phyloP scores from a whole-genome alignment of 2,888 invertebrate species.

The Sericinus montela region DNA sequence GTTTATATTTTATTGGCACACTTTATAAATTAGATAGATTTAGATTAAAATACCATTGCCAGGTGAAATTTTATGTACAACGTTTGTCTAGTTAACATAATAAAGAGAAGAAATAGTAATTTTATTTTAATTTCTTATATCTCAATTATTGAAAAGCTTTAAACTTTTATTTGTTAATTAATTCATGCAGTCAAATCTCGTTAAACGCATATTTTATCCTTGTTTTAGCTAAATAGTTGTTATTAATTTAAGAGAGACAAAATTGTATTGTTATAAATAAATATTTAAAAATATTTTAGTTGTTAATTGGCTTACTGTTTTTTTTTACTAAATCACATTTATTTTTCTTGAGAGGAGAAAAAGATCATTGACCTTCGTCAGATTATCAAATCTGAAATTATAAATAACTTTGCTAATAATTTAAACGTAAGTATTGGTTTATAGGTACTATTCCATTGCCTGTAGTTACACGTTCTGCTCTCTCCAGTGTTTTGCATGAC shows the following conservation, averaged over 20 bases:
- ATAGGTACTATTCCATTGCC: slow-evolving; percentile 54
- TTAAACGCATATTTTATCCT: slow-evolving; percentile 69
- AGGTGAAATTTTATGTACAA: slow-evolving; percentile 34
- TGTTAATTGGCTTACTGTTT: slow-evolving; percentile 24
- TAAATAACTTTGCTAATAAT: slow-evolving; percentile 10
- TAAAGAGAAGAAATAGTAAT: not conserved
- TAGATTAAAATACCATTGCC: slow-evolving; percentile 50
- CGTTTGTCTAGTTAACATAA: slow-evolving; percentile 25
- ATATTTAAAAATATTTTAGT: slow-evolving; percentile 13
- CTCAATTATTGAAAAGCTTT: slow-evolving; percentile 40
- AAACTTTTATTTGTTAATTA: slow-evolving; percentile 31
- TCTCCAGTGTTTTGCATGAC: slow-evolving; percentile 39
- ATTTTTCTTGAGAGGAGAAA: slow-evolving; percentile 45
- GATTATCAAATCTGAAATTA: slow-evolving; percentile 20
- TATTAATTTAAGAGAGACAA: slow-evolving; percentile 18
- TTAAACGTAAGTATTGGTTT: slow-evolving; percentile 60
- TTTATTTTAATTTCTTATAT: not conserved
- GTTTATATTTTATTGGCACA: slow-evolving; percentile 68
- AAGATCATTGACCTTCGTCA: slow-evolving; percentile 52
- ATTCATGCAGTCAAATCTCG: slow-evolving; percentile 83
- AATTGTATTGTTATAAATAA: slow-evolving; percentile 16
- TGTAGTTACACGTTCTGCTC: slow-evolving; percentile 39
- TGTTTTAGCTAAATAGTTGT: slow-evolving; percentile 9
- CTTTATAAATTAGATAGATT: slow-evolving; percentile 49
- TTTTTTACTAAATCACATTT: slow-evolving; percentile 28